These are phyloP conservation scores for Therioaphis trifolii DNA, from an alignment of 2,888 invertebrate species.

Conservation along the genomic window DNA sequence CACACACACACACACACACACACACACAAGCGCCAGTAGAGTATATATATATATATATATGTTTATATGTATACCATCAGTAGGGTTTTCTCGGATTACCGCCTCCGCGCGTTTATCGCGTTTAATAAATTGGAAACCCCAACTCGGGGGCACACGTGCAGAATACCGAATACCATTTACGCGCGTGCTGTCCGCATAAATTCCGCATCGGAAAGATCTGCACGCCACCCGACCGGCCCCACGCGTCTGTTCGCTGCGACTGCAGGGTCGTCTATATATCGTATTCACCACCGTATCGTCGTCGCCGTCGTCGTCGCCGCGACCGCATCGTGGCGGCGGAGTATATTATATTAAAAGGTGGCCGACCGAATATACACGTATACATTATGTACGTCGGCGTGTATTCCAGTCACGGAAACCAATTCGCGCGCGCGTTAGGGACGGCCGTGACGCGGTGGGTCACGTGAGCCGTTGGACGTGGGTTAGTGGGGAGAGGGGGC, in stretches of 20 bases:
- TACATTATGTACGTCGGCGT: not conserved
- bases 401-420: conserved; percentile 61
- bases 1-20: too few species aligned
- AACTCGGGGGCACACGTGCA: conserved; percentile 36
- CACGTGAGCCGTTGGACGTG: not conserved
- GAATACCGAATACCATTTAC: conserved; percentile 58
- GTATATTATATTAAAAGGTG: conserved; percentile 54
- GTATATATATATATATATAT: conserved; percentile 8
- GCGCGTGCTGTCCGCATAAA: conserved; percentile 41
- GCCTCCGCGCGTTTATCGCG: conserved; percentile 20
- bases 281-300: not conserved
- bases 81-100: too few species aligned
- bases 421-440: conserved; percentile 29
- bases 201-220: conserved; percentile 12
- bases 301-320: not conserved
- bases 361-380: not conserved
- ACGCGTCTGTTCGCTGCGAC: not conserved
- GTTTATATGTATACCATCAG: not conserved
- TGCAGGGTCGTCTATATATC: not conserved
- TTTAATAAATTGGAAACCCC: conserved; percentile 61
- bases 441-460: not conserved
- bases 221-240: not conserved
- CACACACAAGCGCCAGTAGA: too few species aligned
- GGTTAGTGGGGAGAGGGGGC: not conserved
- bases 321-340: not conserved